phyloP scores from a whole-genome alignment of 2,113 vertebrate species.

The Odontesthes bonariensis region DNA sequence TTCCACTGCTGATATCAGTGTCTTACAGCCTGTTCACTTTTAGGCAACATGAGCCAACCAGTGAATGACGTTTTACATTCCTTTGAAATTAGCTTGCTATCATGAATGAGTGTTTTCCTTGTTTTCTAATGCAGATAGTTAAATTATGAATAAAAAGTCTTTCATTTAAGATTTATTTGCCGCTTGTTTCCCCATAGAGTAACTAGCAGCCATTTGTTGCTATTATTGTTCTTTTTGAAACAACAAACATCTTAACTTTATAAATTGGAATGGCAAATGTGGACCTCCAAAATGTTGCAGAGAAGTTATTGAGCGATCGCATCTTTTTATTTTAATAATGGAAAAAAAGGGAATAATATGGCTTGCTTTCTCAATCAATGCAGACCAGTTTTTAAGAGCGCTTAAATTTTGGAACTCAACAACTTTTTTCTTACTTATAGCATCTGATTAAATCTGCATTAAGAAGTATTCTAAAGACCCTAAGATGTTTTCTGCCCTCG shows the following conservation, averaged over 20 bases:
- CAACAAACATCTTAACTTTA: neutral
- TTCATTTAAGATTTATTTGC: conserved; percentile 41
- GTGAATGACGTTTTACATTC: conserved; percentile 57
- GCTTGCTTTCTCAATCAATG: too few species aligned
- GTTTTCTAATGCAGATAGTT: conserved; percentile 22
- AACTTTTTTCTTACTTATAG: too few species aligned
- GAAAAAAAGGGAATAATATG: too few species aligned
- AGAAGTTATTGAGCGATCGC: conserved; percentile 31
- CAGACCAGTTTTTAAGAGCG: too few species aligned
- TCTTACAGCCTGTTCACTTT: conserved; percentile 68
- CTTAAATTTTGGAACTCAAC: too few species aligned
- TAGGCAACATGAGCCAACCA: conserved; percentile 46
- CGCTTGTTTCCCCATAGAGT: conserved; percentile 30
- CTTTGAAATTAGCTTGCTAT: conserved; percentile 57
- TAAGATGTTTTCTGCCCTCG: too few species aligned
- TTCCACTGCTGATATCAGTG: conserved; percentile 73
- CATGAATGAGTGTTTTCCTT: conserved; percentile 5
- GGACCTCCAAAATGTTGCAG: conserved; percentile 28
- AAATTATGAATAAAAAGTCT: conserved; percentile 50
- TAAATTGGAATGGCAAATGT: neutral
- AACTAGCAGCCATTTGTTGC: conserved; percentile 26
- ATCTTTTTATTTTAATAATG: conserved; percentile 26
- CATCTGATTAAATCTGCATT: too few species aligned
- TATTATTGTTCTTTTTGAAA: conserved; percentile 3
- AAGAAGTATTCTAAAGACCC: too few species aligned